phyloP scores from a whole-genome alignment of 2,797 vertebrate genomes.

The Rhinogobio ventralis region DNA sequence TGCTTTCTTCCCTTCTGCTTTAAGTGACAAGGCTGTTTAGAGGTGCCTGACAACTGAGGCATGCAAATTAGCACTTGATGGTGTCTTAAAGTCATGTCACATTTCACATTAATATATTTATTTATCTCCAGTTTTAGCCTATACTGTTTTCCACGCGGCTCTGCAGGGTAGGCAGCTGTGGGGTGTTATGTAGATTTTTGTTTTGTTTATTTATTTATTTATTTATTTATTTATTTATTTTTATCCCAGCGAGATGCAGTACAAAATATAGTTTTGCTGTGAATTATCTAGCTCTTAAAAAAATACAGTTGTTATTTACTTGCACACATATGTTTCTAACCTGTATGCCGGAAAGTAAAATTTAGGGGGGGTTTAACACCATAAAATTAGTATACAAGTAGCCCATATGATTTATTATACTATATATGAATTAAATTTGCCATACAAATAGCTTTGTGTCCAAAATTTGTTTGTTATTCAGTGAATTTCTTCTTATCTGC shows the following conservation, averaged over 20 bases:
- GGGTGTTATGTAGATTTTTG: neutral
- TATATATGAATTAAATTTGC: neutral
- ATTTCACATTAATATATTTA: constrained; percentile 44
- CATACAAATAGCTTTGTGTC: neutral
- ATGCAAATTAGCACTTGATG: constrained; percentile 72
- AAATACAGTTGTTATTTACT: too few species aligned
- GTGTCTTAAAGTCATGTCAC: constrained; percentile 55
- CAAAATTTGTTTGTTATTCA: neutral
- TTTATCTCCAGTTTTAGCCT: constrained; percentile 51
- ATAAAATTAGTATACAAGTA: neutral
- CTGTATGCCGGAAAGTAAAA: too few species aligned
- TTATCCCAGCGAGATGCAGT: neutral
- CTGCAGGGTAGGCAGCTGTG: constrained; percentile 42
- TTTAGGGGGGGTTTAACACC: neutral
- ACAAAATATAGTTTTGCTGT: neutral
- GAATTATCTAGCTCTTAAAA: neutral
- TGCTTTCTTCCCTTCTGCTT: constrained; percentile 69
- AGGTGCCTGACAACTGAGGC: constrained; percentile 71
- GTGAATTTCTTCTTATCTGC: neutral
- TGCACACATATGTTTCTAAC: too few species aligned
- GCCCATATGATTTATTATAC: neutral
- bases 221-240: neutral
- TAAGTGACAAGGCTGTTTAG: constrained; percentile 74
- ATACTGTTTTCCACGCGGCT: constrained; percentile 55
- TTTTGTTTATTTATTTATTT: neutral